Conservation (phyloP, 2,797 vertebrate species). For the Neosalanx taihuensis region DNA sequence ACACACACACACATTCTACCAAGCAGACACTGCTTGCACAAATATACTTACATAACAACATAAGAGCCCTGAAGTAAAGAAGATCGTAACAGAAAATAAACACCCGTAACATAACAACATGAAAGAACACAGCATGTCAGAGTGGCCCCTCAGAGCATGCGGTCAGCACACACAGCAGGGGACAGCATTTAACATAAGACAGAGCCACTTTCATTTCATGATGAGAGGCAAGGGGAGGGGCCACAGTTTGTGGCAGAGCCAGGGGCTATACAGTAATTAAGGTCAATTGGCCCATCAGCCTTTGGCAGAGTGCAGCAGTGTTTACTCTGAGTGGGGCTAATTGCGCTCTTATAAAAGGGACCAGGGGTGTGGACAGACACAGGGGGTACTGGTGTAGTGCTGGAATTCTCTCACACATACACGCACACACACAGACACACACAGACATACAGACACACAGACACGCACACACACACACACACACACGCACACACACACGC, state of each 20-base stretch:
- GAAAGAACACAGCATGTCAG: slow-evolving; percentile 32
- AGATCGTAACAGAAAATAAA: slow-evolving; percentile 37
- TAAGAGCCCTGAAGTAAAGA: slow-evolving; percentile 52
- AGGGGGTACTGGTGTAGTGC: slow-evolving; percentile 48
- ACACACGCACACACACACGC: slow-evolving; percentile 43
- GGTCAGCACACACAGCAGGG: slow-evolving; percentile 46
- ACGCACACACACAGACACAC: slow-evolving; percentile 31
- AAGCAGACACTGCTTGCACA: slow-evolving; percentile 24
- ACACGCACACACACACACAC: slow-evolving; percentile 56
- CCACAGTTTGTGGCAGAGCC: slow-evolving; percentile 46
- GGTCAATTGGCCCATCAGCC: slow-evolving; percentile 74
- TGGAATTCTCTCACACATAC: slow-evolving; percentile 62
- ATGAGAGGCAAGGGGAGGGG: slow-evolving; percentile 41
- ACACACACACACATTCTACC: slow-evolving; percentile 7
- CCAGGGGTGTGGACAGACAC: slow-evolving; percentile 60
- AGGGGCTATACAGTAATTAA: slow-evolving; percentile 67
- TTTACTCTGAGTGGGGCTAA: slow-evolving; percentile 73
- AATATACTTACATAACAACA: slow-evolving; percentile 60
- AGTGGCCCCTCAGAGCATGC: slow-evolving; percentile 42
- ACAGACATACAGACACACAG: too few species aligned
- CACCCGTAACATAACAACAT: slow-evolving; percentile 40
- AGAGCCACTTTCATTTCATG: slow-evolving; percentile 67
- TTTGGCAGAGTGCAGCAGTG: slow-evolving; percentile 70
- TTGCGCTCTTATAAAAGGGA: slow-evolving; percentile 71
- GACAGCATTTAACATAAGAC: slow-evolving; percentile 54